Evolutionary conservation across 2,888 invertebrate species (phyloP).

Genomic region (Drosophila nr. medialis): DNA sequence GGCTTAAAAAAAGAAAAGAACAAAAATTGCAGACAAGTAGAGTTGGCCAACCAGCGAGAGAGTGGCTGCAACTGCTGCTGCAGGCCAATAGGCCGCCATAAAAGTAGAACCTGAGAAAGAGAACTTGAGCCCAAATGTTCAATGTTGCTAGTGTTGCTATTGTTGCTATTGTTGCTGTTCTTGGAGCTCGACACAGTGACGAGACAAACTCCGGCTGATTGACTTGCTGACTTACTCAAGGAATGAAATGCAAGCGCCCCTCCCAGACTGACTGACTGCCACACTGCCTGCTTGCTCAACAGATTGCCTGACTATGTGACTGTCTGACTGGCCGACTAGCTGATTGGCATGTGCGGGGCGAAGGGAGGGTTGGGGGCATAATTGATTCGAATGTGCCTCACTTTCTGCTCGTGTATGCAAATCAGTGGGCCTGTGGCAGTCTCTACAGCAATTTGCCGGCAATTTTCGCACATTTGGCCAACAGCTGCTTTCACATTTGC

Average conservation of each 20-base stretch:
- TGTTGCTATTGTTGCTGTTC: slow-evolving; percentile 4
- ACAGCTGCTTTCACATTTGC: slow-evolving; percentile 73
- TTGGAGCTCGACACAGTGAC: slow-evolving; percentile 41
- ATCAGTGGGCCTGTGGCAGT: slow-evolving; percentile 39
- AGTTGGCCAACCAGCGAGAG: slow-evolving; percentile 29
- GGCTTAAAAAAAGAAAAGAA: background rate
- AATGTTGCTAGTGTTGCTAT: slow-evolving; percentile 12
- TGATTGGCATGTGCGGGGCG: slow-evolving; percentile 28
- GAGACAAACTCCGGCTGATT: slow-evolving; percentile 56
- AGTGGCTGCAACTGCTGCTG: slow-evolving; percentile 34
- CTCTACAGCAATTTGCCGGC: slow-evolving; percentile 59
- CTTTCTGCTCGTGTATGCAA: slow-evolving; percentile 59
- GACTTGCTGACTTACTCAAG: slow-evolving; percentile 66
- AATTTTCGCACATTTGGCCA: slow-evolving; percentile 74
- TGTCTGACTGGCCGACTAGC: slow-evolving; percentile 15
- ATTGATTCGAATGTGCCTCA: slow-evolving; percentile 58
- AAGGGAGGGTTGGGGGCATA: slow-evolving; percentile 16
- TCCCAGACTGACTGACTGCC: slow-evolving; percentile 11
- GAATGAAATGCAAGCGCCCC: slow-evolving; percentile 40
- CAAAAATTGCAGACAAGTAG: slow-evolving; percentile 24
- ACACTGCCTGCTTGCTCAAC: slow-evolving; percentile 24
- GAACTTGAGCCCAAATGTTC: slow-evolving; percentile 20
- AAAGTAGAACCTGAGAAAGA: slow-evolving; percentile 70
- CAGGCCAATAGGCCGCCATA: slow-evolving; percentile 57
- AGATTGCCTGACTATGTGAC: slow-evolving; percentile 2